phyloP scores from a whole-genome alignment of 1,140 invertebrate genomes.

The Littorina saxatilis region DNA sequence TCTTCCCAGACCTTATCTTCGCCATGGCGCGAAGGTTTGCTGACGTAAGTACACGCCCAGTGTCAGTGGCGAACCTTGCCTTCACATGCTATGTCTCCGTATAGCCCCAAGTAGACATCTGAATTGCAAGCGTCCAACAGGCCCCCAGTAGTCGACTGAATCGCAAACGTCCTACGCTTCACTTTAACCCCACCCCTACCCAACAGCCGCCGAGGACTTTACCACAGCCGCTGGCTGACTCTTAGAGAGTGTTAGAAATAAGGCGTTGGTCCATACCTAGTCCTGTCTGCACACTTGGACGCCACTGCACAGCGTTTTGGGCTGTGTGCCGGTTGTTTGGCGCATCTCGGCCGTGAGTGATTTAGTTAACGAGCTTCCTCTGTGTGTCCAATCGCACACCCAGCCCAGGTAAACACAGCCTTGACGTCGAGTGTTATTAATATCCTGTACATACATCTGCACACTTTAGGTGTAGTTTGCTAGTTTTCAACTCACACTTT shows the following conservation, averaged over 20 bases:
- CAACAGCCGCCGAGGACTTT: conserved; percentile 19
- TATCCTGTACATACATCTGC: too few relatives aligned
- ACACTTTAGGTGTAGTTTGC: too few relatives aligned
- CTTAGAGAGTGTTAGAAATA: background rate
- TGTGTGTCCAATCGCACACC: conserved; percentile 10
- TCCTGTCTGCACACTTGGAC: conserved; percentile 6
- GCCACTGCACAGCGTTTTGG: background rate
- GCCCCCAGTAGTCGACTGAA: too few relatives aligned
- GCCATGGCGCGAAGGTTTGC: conserved; percentile 25
- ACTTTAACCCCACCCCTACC: background rate
- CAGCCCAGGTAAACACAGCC: conserved; percentile 31
- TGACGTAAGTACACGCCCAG: conserved; percentile 42
- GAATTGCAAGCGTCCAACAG: too few relatives aligned
- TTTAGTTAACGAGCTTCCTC: background rate
- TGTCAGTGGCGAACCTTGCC: background rate
- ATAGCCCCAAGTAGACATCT: background rate
- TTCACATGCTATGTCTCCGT: conserved; percentile 12
- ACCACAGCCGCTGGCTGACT: conserved; percentile 11
- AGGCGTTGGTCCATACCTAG: background rate
- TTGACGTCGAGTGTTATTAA: conserved; percentile 11
- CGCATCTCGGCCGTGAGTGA: conserved; percentile 11
- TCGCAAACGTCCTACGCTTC: background rate
- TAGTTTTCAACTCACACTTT: too few relatives aligned
- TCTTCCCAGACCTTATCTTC: conserved; percentile 24
- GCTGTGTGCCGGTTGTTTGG: background rate